A percentile compares a stretch with the other conserved stretches of the same genome.
These are phyloP conservation scores for Melanerpes formicivorus DNA, from an alignment of 2,113 vertebrate genomes.

Conservation along the genomic window DNA sequence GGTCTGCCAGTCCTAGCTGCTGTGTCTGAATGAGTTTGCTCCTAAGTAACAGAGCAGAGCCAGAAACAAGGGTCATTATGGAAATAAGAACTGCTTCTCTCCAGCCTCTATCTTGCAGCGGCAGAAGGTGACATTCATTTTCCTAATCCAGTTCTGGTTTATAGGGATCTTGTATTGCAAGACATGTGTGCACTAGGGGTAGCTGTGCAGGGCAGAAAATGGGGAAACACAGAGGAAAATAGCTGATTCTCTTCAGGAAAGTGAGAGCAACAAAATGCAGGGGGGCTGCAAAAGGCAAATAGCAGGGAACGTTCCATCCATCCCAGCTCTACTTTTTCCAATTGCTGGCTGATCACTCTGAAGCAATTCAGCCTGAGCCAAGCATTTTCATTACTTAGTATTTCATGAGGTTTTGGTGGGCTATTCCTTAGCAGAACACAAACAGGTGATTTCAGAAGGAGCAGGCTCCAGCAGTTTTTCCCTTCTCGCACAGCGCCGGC, in stretches of 20 bases:
- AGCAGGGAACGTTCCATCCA: not conserved
- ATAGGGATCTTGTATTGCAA: not conserved
- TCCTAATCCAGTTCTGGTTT: slow-evolving; percentile 4
- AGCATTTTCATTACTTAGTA: slow-evolving; percentile 16
- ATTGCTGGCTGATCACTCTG: slow-evolving; percentile 23
- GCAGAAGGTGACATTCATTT: slow-evolving; percentile 15
- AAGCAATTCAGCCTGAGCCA: slow-evolving; percentile 6
- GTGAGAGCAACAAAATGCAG: not conserved
- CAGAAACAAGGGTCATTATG: not conserved
- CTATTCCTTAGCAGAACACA: not conserved
- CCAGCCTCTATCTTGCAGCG: not conserved
- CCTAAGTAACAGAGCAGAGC: not conserved
- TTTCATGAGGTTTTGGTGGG: not conserved
- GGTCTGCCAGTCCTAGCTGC: not conserved
- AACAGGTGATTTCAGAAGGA: slow-evolving; percentile 49
- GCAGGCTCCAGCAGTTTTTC: not conserved
- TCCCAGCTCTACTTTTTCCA: not conserved
- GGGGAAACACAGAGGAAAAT: not conserved
- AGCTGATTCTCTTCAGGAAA: not conserved
- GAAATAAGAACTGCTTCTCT: slow-evolving; percentile 5
- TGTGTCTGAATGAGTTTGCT: not conserved
- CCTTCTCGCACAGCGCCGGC: not conserved
- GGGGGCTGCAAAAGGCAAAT: not conserved
- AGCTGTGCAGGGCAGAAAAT: not conserved
- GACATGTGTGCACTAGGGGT: not conserved